Conservation (phyloP, 2,113 vertebrate genomes). For the Oceanodroma tethys region DNA sequence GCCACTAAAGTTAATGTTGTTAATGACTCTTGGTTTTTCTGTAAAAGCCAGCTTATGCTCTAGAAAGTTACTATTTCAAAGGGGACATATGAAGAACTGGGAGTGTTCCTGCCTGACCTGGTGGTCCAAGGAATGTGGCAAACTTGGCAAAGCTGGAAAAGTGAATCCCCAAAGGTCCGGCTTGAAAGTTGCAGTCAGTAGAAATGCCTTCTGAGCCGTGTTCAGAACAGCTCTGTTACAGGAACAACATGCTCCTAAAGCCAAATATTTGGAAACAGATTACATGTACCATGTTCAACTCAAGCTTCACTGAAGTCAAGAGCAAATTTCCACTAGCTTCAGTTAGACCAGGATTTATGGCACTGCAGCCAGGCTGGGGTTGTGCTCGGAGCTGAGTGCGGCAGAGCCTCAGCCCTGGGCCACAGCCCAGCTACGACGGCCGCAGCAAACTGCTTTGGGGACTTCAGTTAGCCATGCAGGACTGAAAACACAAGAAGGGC, state of each 20-base stretch:
- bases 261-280: constrained; percentile 28
- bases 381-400: accelerated
- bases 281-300: not conserved
- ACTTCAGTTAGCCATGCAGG: not conserved
- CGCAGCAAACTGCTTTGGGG: not conserved
- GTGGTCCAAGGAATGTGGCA: constrained; percentile 55
- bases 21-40: not conserved
- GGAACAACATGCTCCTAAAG: not conserved
- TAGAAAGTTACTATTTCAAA: constrained; percentile 17
- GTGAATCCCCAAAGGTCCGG: not conserved
- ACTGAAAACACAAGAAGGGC: not conserved
- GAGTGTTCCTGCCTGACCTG: constrained; percentile 42
- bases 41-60: not conserved
- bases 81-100: not conserved
- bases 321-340: not conserved
- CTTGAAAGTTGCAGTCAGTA: constrained; percentile 24
- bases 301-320: not conserved
- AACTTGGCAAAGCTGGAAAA: constrained; percentile 45
- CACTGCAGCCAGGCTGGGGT: not conserved
- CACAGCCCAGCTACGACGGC: accelerated
- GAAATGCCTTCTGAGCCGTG: constrained; percentile 24
- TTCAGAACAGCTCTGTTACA: constrained; percentile 51
- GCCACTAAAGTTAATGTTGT: constrained; percentile 30
- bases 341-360: accelerated
- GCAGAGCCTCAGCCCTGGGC: not conserved